A percentile compares a stretch with the other conserved stretches of the same genome.
phyloP scores from a whole-genome alignment of 2,797 vertebrate genomes.

The Cottoperca gobio region DNA sequence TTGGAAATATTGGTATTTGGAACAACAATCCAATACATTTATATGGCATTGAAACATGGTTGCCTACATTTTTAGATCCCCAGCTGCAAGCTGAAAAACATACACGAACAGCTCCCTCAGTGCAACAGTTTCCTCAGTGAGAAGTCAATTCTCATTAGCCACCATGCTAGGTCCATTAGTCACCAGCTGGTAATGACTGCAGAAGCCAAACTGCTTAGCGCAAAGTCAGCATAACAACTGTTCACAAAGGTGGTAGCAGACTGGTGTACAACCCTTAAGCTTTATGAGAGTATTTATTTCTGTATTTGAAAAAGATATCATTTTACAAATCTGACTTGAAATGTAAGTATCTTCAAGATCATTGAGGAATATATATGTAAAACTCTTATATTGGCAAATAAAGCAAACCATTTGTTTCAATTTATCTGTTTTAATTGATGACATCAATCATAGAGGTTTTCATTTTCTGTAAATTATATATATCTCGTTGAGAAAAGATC shows the following conservation, averaged over 20 bases:
- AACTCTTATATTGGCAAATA: not conserved
- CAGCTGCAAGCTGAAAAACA: slow-evolving; percentile 1
- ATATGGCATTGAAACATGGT: not conserved
- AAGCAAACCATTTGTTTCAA: not conserved
- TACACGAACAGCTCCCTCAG: not conserved
- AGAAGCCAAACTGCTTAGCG: slow-evolving; percentile 36
- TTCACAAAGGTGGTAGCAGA: slow-evolving; percentile 26
- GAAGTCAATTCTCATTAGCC: slow-evolving; percentile 45
- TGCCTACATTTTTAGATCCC: not conserved
- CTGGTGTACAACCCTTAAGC: not conserved
- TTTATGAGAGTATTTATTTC: not conserved
- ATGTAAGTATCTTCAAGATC: not conserved
- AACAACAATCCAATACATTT: not conserved
- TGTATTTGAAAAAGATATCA: not conserved
- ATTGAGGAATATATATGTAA: not conserved
- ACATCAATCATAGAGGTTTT: slow-evolving; percentile 19
- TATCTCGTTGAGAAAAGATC: slow-evolving; percentile 2
- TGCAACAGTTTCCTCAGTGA: slow-evolving; percentile 21
- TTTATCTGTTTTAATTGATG: slow-evolving; percentile 7
- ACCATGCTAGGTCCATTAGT: slow-evolving; percentile 32
- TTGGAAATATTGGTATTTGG: not conserved
- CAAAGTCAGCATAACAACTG: slow-evolving; percentile 34
- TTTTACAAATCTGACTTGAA: not conserved
- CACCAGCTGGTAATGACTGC: slow-evolving; percentile 29
- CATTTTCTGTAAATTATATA: not conserved